Evolutionary conservation across 2,888 invertebrate species (phyloP), one percentile per base, ranked within the genome.

Genomic region (Microdon myrmicae): DNA sequence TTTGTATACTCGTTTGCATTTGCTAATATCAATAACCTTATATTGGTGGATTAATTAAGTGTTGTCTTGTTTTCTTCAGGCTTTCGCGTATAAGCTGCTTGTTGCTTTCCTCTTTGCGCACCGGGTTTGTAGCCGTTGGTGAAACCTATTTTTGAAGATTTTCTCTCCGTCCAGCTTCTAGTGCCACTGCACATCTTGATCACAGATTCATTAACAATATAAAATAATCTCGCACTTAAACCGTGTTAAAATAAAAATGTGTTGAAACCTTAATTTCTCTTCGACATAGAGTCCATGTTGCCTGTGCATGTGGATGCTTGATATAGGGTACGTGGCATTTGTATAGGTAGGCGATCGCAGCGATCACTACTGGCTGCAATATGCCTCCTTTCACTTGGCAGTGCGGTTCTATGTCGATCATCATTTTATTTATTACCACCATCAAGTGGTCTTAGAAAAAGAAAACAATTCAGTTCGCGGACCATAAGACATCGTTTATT

Each of bases 401-500:
- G 28, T n/a, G n/a, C n/a, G n/a, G n/a, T n/a, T n/a, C 12, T 25
- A 13, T 6, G 6, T 17, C 10, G 35, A 2, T n/a, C 32, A 38
- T 44, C 25, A 3, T 38, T 14, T 37, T 47, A 16, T 37, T 38
- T 29, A 48, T 49, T n/a, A n/a, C n/a, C 37, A 49, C 38, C 39
- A 31, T 56, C 49, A 45, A 61, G 61, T 56, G 56, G 56, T 56
- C 55, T 61, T 39, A 41, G 56, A 61, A 43, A n/a, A n/a, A n/a
- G n/a, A n/a, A n/a, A n/a, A n/a, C n/a, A n/a, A n/a, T n/a, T n/a
- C n/a, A n/a, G n/a, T n/a, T n/a, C n/a, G n/a, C n/a, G n/a, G n/a
- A n/a, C n/a, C n/a, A n/a, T n/a, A n/a, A n/a, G n/a, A n/a, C n/a
- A n/a, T n/a, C n/a, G n/a, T n/a, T n/a, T n/a, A n/a, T n/a, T n/a